Conservation (phyloP, 64 coral and sea anemone species). For the Pocillopora damicornis region DNA sequence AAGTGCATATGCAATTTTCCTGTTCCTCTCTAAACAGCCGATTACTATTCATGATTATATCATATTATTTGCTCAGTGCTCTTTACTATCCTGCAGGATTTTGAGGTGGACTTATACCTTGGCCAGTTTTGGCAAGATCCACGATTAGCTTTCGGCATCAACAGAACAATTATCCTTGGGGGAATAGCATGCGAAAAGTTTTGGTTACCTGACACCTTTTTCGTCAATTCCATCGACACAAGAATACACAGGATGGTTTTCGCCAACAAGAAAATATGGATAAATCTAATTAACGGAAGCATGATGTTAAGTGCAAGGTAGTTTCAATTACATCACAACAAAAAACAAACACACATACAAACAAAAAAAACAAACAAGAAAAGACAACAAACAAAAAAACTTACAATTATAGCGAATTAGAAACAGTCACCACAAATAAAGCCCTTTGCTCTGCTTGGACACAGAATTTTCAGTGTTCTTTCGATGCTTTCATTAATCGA, state of each 20-base stretch:
- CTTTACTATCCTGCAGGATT: conserved; percentile 50
- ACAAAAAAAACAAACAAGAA: too few species aligned
- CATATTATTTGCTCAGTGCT: not conserved
- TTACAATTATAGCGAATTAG: too few species aligned
- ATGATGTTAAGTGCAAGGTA: conserved; percentile 92
- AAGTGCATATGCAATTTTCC: too few species aligned
- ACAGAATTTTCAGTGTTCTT: not conserved
- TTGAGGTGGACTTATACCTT: conserved; percentile 75
- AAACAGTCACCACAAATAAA: too few species aligned
- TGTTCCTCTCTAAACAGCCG: too few species aligned
- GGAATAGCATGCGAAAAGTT: conserved; percentile 75
- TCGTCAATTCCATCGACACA: conserved; percentile 87
- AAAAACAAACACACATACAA: not conserved
- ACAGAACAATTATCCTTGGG: conserved; percentile 77
- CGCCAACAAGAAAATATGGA: conserved; percentile 89
- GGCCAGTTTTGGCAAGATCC: conserved; percentile 91
- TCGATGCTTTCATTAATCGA: not conserved
- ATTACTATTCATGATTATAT: too few species aligned
- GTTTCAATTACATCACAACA: not conserved
- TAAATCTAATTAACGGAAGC: conserved; percentile 73
- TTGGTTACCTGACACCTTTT: conserved; percentile 88
- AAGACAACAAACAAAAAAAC: too few species aligned
- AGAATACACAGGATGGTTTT: conserved; percentile 87
- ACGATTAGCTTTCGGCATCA: conserved; percentile 74
- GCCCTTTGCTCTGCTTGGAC: too few species aligned